phyloP scores from a whole-genome alignment of 2,797 vertebrate genomes.

The Ctenosaura bakeri region DNA sequence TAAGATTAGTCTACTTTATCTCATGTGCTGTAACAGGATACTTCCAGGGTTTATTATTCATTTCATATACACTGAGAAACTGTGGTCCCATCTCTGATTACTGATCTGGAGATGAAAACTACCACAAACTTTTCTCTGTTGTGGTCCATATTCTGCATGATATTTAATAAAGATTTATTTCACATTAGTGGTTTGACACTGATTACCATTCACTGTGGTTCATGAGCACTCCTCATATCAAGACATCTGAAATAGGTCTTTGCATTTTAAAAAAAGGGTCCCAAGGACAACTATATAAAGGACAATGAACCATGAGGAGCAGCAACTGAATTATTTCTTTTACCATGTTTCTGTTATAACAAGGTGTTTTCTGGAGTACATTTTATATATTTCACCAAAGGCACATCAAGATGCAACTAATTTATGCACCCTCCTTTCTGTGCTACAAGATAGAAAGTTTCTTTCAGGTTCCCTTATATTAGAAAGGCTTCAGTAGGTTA shows the following conservation, averaged over 20 bases:
- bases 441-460: background rate
- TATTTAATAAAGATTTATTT: too few relatives aligned
- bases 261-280: background rate
- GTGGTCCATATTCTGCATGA: too few relatives aligned
- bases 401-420: background rate
- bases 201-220: too few relatives aligned
- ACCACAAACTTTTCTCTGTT: too few relatives aligned
- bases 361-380: background rate
- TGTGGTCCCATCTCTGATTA: background rate
- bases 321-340: background rate
- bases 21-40: background rate
- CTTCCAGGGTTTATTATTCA: background rate
- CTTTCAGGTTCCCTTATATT: background rate
- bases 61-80: background rate
- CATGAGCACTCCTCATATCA: too few relatives aligned
- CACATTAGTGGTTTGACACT: too few relatives aligned
- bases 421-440: background rate
- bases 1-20: background rate
- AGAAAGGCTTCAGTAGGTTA: background rate
- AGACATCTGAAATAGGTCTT: background rate
- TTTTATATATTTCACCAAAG: constrained; percentile 2
- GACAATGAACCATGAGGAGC: background rate
- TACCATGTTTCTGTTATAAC: background rate
- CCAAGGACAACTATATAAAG: background rate
- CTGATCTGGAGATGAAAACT: background rate